Percentiles rank a stretch among this genome's conserved stretches.
Conservation (phyloP, 2,888 invertebrate genomes). For the Drosophila percnosoma region DNA sequence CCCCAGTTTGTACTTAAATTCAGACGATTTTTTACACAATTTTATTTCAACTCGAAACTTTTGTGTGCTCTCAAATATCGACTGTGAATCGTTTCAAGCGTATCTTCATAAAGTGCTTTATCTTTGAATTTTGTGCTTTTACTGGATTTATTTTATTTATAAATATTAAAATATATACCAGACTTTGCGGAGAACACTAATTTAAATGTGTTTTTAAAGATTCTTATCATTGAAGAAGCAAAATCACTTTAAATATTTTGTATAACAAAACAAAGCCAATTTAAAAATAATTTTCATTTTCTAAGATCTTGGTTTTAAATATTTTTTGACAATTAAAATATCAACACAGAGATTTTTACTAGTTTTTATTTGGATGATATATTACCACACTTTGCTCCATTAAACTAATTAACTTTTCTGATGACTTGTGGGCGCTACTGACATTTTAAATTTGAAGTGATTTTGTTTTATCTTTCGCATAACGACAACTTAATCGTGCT, state of each 20-base stretch:
- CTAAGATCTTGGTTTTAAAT: background rate
- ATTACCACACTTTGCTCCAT: slow-evolving; percentile 10
- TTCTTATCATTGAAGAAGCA: background rate
- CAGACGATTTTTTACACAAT: slow-evolving; percentile 13
- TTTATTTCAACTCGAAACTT: slow-evolving; percentile 22
- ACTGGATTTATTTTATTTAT: background rate
- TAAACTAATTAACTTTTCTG: background rate
- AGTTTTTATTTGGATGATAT: background rate
- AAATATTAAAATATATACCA: background rate
- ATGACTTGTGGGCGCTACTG: slow-evolving; percentile 17
- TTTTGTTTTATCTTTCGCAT: slow-evolving; percentile 43
- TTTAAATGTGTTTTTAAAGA: background rate
- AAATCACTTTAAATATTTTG: slow-evolving; percentile 49
- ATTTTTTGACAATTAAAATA: background rate
- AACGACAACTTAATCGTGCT: slow-evolving; percentile 61
- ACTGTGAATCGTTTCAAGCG: slow-evolving; percentile 27
- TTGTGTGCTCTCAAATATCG: slow-evolving; percentile 20
- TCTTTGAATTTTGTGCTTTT: slow-evolving; percentile 18
- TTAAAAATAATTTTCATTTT: background rate
- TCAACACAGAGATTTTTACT: background rate
- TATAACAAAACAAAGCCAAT: background rate
- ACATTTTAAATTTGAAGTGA: slow-evolving; percentile 62
- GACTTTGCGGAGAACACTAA: slow-evolving; percentile 16
- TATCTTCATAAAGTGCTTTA: slow-evolving; percentile 15
- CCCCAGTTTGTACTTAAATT: slow-evolving; percentile 48